A percentile compares a stretch with the other conserved stretches of the same genome.
Conservation (phyloP, 2,113 vertebrate species). For the Cryptoleucopteryx plumbea region DNA sequence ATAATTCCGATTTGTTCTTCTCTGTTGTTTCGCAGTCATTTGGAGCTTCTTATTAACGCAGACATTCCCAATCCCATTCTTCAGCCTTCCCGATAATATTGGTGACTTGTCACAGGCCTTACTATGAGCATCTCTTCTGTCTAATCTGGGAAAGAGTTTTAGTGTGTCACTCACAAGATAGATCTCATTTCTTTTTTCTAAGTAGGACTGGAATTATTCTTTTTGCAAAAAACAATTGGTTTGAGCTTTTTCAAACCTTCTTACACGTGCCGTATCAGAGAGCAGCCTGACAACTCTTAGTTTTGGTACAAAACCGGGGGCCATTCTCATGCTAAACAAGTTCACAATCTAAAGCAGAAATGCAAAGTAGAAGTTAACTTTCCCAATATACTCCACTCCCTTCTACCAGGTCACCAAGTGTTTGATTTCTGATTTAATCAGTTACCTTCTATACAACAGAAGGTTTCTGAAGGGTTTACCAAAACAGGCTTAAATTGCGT, state of each 20-base stretch:
- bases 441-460: neutral
- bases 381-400: neutral
- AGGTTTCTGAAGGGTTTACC: neutral
- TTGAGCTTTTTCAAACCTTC: neutral
- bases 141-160: neutral
- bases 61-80: neutral
- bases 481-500: neutral
- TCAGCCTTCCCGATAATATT: neutral
- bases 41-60: neutral
- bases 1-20: neutral
- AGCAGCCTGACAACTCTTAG: neutral
- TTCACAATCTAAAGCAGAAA: neutral
- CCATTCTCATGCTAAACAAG: neutral
- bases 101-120: neutral
- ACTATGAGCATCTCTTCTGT: neutral
- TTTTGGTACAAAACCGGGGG: neutral
- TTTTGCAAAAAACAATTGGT: neutral
- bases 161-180: neutral
- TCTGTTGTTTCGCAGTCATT: neutral
- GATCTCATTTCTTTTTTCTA: neutral
- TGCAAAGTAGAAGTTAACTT: neutral
- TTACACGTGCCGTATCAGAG: accelerated
- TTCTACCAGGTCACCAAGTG: neutral
- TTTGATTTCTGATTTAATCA: neutral
- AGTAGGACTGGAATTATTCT: neutral